Percentiles rank a stretch among this genome's conserved stretches.
phyloP scores from a whole-genome alignment of 2,797 vertebrate species.

The Mus spretus region DNA sequence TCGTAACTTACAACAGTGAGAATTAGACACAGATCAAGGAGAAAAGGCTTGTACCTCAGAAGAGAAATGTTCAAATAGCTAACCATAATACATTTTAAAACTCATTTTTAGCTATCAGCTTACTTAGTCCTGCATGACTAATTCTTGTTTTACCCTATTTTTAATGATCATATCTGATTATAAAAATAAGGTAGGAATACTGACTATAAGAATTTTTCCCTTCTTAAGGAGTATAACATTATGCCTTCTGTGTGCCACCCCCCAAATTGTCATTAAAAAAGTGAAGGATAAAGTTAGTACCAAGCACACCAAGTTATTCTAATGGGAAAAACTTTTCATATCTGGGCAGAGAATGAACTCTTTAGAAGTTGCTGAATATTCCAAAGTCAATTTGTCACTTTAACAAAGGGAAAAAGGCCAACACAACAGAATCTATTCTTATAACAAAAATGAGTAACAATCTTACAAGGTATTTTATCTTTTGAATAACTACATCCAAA shows the following conservation, averaged over 20 bases:
- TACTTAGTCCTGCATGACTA: not conserved
- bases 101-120: not conserved
- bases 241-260: not conserved
- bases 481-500: slow-evolving; percentile 23
- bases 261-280: slow-evolving; percentile 23
- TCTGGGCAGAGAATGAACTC: not conserved
- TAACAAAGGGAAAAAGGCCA: not conserved
- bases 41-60: not conserved
- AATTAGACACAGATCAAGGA: not conserved
- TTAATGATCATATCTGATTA: not conserved
- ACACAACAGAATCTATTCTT: not conserved
- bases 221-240: not conserved
- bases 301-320: slow-evolving; percentile 23
- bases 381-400: slow-evolving; percentile 23
- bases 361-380: not conserved
- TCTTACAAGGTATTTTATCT: slow-evolving; percentile 29
- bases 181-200: slow-evolving; percentile 2
- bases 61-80: not conserved
- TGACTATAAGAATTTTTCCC: not conserved
- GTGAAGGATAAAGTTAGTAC: not conserved
- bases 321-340: not conserved
- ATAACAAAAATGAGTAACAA: not conserved
- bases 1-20: not conserved
- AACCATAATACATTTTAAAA: slow-evolving; percentile 12
- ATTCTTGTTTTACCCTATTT: not conserved